Base-by-base conservation (phyloP, 1,140 invertebrate species). In the Saccostrea cuccullata region DNA sequence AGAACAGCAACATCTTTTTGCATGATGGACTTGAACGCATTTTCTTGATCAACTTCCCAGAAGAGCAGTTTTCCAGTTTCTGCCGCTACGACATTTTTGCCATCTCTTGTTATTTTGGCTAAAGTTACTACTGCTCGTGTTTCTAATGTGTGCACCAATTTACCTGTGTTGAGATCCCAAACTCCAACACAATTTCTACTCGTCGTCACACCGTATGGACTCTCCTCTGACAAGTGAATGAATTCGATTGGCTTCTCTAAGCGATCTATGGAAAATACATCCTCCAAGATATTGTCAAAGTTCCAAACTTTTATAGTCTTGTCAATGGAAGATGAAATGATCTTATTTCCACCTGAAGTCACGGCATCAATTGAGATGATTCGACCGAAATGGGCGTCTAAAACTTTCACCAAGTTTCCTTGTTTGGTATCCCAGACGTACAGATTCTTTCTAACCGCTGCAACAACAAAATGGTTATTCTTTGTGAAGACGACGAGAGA, bases 241-340 rank as follows among this genome's bases (percentile, higher is more conserved):
- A 97, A 97, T 95, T 99, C 98, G 87, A 99, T 98, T 92, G 98
- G 98, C 83, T 99, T 95, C 94, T 99, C 99, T 94, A 99, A 98
- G 82, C 98, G 96, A 93, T 99, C 98, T 90, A 99, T 98, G 23
- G 98, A 97, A 94, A 99, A 98, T 5, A 99, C 98, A 95, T 99
- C 98, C 94, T 99, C 98, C 93, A 99, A 98, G 92, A 99, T 99
- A 93, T 99, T 99, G 93, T 99, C 98, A 88, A 99, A 98, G 95
- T 99, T 99, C 99, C 99, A 99, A 0, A 99, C 98, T 96, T 99
- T 99, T 0, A 99, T 98, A 0, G 98, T 98, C 89, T 98, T 96
- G 95, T 99, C 99, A 85, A 99, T 99, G 0, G 98, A 99, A 0
- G 98, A 99, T 0, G 98, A 95, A n/a, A 96, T 99, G 56, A 99